These are phyloP conservation scores for Apamea monoglypha DNA, from an alignment of 2,888 invertebrate genomes.

Conservation along the genomic window DNA sequence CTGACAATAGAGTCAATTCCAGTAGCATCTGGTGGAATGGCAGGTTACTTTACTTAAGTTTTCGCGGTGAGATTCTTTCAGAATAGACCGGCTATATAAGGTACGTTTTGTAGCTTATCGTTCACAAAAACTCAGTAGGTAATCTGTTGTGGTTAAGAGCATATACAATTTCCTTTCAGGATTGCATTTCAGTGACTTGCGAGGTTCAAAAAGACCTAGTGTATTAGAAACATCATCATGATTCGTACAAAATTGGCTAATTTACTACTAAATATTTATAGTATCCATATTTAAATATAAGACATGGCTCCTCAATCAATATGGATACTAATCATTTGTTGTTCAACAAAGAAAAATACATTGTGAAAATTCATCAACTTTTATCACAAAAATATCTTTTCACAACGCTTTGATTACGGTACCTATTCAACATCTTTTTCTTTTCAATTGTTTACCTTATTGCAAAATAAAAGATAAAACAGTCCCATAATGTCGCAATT, in stretches of 20 bases:
- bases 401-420: conserved; percentile 24
- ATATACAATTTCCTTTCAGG: background rate
- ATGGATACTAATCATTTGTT: background rate
- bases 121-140: background rate
- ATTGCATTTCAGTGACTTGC: background rate
- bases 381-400: conserved; percentile 30
- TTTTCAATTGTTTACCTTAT: conserved; percentile 4
- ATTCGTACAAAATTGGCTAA: background rate
- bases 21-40: too few relatives aligned
- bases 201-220: background rate
- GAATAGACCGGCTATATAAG: too few relatives aligned
- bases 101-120: background rate
- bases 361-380: conserved; percentile 18
- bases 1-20: too few relatives aligned
- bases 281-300: background rate
- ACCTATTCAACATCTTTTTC: conserved; percentile 17
- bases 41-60: too few relatives aligned
- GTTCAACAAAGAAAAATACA: conserved; percentile 6
- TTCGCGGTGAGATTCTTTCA: too few relatives aligned
- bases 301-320: background rate
- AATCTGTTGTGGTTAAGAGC: background rate
- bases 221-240: background rate
- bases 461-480: conserved; percentile 31
- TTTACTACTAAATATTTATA: background rate
- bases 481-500: conserved; percentile 40